phyloP scores from a whole-genome alignment of 2,113 vertebrate species.

The Phasianus colchicus region DNA sequence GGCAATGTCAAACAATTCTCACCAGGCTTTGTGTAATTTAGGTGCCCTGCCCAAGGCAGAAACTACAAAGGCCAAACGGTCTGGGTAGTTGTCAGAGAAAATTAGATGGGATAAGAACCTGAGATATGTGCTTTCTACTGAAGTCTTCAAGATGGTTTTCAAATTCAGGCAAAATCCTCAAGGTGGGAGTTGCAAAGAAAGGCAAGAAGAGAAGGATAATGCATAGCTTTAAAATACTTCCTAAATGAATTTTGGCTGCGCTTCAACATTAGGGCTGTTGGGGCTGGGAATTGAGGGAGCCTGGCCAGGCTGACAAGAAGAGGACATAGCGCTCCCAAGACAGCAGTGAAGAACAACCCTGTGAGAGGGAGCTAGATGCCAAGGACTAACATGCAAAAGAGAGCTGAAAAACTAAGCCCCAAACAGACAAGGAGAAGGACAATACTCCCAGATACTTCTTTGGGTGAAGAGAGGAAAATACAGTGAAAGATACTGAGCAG shows the following conservation, averaged over 20 bases:
- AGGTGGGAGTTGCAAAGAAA: neutral
- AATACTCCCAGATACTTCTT: neutral
- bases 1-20: neutral
- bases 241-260: neutral
- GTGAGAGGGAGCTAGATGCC: accelerated
- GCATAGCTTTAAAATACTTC: neutral
- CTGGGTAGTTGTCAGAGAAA: neutral
- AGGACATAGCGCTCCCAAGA: neutral
- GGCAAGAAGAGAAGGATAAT: neutral
- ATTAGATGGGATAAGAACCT: accelerated
- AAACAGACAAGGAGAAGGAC: neutral
- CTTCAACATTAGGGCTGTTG: neutral
- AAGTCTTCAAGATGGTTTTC: neutral
- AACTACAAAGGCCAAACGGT: neutral
- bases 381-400: neutral
- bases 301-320: neutral
- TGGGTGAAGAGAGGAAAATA: neutral
- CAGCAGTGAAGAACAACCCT: neutral
- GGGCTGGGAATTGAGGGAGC: neutral
- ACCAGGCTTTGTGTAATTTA: neutral
- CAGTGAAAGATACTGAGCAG: neutral
- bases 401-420: neutral
- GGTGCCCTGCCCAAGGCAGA: neutral
- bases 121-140: accelerated
- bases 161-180: neutral